A percentile compares a stretch with the other conserved stretches of the same genome.
phyloP scores from a whole-genome alignment of 2,797 vertebrate species.

The Nannoperca australis region DNA sequence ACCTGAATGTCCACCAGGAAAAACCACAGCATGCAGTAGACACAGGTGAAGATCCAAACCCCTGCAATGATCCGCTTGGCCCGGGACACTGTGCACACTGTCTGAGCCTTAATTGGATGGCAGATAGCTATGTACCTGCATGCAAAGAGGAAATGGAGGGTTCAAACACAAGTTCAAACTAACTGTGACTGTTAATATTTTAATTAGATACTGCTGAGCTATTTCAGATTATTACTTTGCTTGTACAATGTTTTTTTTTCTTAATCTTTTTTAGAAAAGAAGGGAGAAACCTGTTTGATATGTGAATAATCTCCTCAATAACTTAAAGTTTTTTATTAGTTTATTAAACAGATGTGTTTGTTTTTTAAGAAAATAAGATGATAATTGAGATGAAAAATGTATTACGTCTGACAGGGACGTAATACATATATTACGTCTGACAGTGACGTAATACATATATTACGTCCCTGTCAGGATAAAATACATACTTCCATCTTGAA shows the following conservation, averaged over 20 bases:
- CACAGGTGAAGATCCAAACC: conserved; percentile 85
- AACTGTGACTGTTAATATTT: neutral
- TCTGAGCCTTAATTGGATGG: conserved; percentile 87
- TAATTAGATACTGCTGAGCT: neutral
- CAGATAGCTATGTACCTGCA: conserved; percentile 89
- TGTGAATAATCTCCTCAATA: neutral
- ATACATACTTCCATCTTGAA: neutral
- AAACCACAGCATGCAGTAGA: conserved; percentile 90
- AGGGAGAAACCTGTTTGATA: neutral
- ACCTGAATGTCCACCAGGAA: conserved; percentile 90
- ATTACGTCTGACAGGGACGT: no score
- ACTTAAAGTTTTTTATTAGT: neutral
- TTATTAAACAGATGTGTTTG: neutral
- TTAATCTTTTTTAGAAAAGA: neutral
- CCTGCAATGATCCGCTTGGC: conserved; percentile 86
- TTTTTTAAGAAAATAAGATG: neutral
- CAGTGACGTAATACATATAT: no score
- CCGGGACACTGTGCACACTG: conserved; percentile 85
- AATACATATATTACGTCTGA: no score
- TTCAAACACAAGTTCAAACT: neutral
- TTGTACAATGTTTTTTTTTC: neutral
- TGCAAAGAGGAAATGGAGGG: neutral
- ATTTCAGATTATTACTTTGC: neutral
- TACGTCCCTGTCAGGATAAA: no score
- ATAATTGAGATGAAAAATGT: neutral